phyloP scores from a whole-genome alignment of 2,113 vertebrate species.

The Craseonycteris thonglongyai region DNA sequence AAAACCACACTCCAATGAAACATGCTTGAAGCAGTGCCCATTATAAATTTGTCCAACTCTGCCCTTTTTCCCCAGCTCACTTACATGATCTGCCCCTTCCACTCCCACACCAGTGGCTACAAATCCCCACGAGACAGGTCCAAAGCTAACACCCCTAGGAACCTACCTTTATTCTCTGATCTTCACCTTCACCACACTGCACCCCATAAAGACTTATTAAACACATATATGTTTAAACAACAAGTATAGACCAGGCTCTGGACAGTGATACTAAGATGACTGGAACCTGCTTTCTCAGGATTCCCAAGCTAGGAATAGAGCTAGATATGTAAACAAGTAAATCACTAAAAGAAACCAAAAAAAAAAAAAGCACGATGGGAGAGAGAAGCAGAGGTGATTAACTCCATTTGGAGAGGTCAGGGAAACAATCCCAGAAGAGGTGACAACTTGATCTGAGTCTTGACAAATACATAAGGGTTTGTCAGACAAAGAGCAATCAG shows the following conservation, averaged over 20 bases:
- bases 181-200: neutral
- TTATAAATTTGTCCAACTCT: neutral
- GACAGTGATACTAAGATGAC: neutral
- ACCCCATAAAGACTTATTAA: neutral
- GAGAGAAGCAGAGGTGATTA: neutral
- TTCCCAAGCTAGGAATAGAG: neutral
- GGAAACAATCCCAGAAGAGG: neutral
- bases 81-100: neutral
- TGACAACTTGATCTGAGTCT: neutral
- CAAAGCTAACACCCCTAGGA: neutral
- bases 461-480: neutral
- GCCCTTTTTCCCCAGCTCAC: neutral
- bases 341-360: neutral
- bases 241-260: neutral
- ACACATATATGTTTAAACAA: neutral
- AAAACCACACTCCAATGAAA: conserved; percentile 54
- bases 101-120: neutral
- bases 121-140: neutral
- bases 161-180: neutral
- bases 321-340: neutral
- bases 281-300: neutral
- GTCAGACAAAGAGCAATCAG: neutral
- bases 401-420: neutral
- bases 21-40: conserved; percentile 4
- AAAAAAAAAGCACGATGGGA: neutral